Evolutionary conservation across 64 coral and sea anemone genomes (phyloP).

Genomic region (Anthopleura sola): DNA sequence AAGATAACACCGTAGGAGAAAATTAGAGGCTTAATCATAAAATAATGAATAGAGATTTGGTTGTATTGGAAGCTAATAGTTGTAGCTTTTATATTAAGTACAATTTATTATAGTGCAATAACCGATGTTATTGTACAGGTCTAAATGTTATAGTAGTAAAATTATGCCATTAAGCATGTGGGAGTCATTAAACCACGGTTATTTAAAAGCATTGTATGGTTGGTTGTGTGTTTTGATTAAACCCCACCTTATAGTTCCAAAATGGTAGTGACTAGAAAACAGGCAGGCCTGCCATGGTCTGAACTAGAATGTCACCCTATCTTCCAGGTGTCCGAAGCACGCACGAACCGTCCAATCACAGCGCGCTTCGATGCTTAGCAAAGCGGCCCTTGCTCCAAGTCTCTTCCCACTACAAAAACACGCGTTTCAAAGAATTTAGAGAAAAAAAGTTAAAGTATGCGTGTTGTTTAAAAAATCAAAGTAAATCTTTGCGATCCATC

Average conservation of each 20-base stretch:
- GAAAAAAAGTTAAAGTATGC: no score
- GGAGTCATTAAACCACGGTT: slow-evolving; percentile 30
- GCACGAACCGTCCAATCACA: no score
- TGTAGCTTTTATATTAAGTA: slow-evolving; percentile 25
- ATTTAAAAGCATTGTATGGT: slow-evolving; percentile 21
- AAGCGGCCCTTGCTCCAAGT: no score
- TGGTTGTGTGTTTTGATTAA: slow-evolving; percentile 1
- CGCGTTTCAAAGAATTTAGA: no score
- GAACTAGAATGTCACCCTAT: no score
- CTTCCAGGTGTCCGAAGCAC: no score
- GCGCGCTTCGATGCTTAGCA: no score
- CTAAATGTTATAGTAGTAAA: slow-evolving; percentile 18
- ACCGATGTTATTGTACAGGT: not conserved
- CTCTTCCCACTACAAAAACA: no score
- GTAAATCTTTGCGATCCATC: no score
- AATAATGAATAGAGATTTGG: not conserved
- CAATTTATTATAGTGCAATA: slow-evolving; percentile 23
- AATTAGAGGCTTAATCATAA: not conserved
- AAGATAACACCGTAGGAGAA: not conserved
- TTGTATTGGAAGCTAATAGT: slow-evolving; percentile 9
- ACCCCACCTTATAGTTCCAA: not conserved
- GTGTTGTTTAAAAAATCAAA: no score
- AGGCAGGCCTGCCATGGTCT: no score
- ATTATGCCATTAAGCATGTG: slow-evolving; percentile 5
- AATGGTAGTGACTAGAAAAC: no score